phyloP scores from a whole-genome alignment of 2,888 invertebrate species.

The Tipula unca region DNA sequence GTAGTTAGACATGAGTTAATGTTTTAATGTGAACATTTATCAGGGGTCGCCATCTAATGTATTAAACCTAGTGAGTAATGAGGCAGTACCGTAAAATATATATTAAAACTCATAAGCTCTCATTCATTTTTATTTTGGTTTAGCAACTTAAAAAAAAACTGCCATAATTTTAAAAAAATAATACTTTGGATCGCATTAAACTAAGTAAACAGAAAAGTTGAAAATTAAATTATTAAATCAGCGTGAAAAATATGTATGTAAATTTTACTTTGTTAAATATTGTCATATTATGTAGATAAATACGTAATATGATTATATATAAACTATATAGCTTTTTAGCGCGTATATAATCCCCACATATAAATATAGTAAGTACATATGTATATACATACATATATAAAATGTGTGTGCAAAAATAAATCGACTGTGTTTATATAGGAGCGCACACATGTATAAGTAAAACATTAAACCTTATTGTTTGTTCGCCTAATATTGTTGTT shows the following conservation, averaged over 20 bases:
- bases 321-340: not conserved
- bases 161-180: not conserved
- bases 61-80: too few species aligned
- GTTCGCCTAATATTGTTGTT: not conserved
- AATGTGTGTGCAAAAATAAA: not conserved
- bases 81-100: too few species aligned
- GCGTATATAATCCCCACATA: not conserved
- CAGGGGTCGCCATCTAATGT: too few species aligned
- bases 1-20: too few species aligned
- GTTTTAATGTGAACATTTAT: too few species aligned
- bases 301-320: not conserved
- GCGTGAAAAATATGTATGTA: not conserved
- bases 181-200: not conserved
- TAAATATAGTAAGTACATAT: not conserved
- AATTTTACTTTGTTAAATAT: not conserved
- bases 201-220: not conserved
- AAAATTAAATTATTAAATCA: conserved; percentile 8
- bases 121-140: not conserved
- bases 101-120: not conserved
- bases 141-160: not conserved
- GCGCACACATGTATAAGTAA: not conserved
- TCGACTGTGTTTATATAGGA: not conserved
- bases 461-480: not conserved
- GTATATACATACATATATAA: too few species aligned
- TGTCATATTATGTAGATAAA: not conserved